Evolutionary conservation across 2,797 vertebrate species (phyloP).

Genomic region (Nothura maculosa): DNA sequence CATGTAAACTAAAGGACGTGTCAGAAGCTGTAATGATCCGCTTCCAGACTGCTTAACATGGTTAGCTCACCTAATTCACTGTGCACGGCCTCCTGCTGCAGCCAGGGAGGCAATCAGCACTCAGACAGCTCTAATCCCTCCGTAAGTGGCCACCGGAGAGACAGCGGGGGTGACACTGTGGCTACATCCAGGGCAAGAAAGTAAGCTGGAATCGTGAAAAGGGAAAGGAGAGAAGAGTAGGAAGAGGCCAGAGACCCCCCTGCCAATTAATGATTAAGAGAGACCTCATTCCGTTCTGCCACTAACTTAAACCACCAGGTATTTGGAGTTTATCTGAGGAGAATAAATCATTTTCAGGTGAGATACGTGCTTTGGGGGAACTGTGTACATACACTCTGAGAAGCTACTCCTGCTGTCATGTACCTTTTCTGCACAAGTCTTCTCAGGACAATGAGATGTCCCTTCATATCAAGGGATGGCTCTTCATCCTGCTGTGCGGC

Average conservation of each 20-base stretch:
- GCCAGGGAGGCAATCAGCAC: not conserved
- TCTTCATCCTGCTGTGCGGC: constrained; percentile 5
- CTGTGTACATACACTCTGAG: not conserved
- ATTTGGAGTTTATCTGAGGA: not conserved
- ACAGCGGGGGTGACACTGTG: not conserved
- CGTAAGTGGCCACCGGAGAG: not conserved
- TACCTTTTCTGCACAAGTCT: not conserved
- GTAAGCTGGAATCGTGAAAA: not conserved
- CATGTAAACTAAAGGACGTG: not conserved
- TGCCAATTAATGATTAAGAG: not conserved
- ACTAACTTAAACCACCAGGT: not conserved
- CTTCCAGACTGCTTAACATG: constrained; percentile 9
- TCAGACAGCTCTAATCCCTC: not conserved
- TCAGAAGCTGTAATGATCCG: constrained; percentile 12
- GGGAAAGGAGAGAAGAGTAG: not conserved
- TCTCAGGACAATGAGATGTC: constrained; percentile 3
- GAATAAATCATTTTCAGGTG: not conserved
- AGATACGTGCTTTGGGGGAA: not conserved
- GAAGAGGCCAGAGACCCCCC: not conserved
- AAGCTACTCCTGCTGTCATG: not conserved
- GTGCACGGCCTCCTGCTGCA: not conserved
- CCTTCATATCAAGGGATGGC: not conserved
- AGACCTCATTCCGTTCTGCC: not conserved
- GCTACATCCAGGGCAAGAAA: not conserved
- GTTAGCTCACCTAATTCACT: not conserved